These are phyloP conservation scores for Mustelus asterias DNA, from an alignment of 2,113 vertebrate genomes.

Conservation along the genomic window DNA sequence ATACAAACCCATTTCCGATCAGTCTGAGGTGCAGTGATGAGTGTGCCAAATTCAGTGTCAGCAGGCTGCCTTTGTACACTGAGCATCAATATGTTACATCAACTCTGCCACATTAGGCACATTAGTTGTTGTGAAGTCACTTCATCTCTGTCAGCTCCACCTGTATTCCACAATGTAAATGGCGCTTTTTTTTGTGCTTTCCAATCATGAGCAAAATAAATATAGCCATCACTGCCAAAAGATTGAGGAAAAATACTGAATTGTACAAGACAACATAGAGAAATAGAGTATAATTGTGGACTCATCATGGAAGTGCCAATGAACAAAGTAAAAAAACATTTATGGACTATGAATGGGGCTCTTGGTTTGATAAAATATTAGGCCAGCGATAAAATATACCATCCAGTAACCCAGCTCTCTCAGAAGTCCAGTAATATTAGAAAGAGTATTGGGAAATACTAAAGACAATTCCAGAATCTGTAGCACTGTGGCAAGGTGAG, in stretches of 20 bases:
- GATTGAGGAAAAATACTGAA: neutral
- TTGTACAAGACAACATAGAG: neutral
- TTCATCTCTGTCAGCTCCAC: neutral
- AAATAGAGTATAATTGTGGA: neutral
- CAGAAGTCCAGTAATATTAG: neutral
- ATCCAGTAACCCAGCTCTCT: neutral
- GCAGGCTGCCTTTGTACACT: neutral
- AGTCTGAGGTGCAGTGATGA: neutral
- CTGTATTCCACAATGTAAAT: neutral
- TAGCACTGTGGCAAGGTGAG: neutral
- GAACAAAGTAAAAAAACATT: neutral
- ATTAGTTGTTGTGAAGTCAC: neutral
- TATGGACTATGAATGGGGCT: neutral
- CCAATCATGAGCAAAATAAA: neutral
- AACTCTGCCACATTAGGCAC: neutral
- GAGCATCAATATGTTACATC: neutral
- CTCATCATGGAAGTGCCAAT: neutral
- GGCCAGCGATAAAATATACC: neutral
- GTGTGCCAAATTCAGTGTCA: neutral
- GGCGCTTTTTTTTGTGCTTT: neutral
- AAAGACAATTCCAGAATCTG: neutral
- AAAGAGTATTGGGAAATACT: neutral
- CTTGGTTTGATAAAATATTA: neutral
- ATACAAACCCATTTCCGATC: neutral
- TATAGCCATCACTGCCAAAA: neutral